Evolutionary conservation across 1,140 invertebrate species (phyloP), one percentile per base, ranked within the genome.

Genomic region (Aphaenogaster ashmeadi): DNA sequence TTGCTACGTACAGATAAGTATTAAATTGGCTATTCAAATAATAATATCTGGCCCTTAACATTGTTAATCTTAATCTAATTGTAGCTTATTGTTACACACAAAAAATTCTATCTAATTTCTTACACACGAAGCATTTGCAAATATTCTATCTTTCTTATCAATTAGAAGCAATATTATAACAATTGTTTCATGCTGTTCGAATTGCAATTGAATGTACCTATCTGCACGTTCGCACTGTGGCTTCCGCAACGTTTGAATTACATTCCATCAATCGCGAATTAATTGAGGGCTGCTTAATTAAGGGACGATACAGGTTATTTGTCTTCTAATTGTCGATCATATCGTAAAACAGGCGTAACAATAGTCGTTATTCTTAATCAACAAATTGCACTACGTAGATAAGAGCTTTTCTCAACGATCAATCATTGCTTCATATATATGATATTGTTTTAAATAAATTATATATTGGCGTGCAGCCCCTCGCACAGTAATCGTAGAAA

Each of bases 221-320:
- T 83, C 58, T 50, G 27, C 21, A 27, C 50, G 54, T 84, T 74
- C 41, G 41, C 67, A 47, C 67, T 69, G 80, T 50, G 56, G 80
- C 69, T 84, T 84, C 54, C 54, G 36, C 47, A 80, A 54, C 62
- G 69, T 67, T 84, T 74, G 80, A 84, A 84, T 84, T 74, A 84
- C 69, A 84, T 84, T 62, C 69, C 18, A 50, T 84, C 80, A 75
- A 83, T 84, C 56, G 69, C 50, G 69, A 75, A 84, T 84, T 84
- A 84, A 84, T 84, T 84, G 80, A 50, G 69, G 36, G 33, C 27
- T 50, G 69, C 56, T 75, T 84, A 84, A 84, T 75, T 75, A 84
- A 84, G 27, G 66, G 38, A 21, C 33, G 27, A 75, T 50, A 58
- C 11, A 60, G 58, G 80, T 84, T 84, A 60, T 83, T 83, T 60